Conservation (phyloP, 2,113 vertebrate species). For the Phaethon lepturus region DNA sequence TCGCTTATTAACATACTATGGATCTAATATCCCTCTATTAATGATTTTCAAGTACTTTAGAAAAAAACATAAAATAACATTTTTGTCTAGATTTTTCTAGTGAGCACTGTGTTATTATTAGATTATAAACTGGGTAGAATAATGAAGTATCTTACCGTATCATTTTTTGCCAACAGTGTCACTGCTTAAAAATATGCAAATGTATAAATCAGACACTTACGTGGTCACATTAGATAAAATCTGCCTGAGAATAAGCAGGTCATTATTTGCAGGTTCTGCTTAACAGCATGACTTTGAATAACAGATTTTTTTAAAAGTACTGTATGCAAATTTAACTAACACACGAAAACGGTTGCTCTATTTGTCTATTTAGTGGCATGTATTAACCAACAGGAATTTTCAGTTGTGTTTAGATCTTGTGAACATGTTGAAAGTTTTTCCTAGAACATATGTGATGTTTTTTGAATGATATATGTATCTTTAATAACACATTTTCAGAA, state of each 20-base stretch:
- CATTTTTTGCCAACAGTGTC: background rate
- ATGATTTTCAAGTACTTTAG: background rate
- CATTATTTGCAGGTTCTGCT: background rate
- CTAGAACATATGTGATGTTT: background rate
- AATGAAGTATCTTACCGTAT: background rate
- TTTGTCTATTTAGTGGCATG: background rate
- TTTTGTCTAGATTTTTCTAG: background rate
- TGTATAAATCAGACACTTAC: background rate
- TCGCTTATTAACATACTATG: accelerated
- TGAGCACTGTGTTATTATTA: background rate
- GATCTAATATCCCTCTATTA: background rate
- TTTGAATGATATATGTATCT: background rate
- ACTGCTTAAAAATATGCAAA: background rate
- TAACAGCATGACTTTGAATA: background rate
- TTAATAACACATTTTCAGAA: background rate
- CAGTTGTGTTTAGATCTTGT: background rate
- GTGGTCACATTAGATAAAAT: background rate
- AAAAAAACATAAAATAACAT: background rate
- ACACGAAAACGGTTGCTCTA: background rate
- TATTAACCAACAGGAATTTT: background rate
- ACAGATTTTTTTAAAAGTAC: background rate
- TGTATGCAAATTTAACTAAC: background rate
- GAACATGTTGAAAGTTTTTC: background rate
- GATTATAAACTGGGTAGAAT: background rate
- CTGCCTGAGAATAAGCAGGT: background rate